Evolutionary conservation across 1,140 invertebrate species (phyloP).

Genomic region (Subanguina moxae): DNA sequence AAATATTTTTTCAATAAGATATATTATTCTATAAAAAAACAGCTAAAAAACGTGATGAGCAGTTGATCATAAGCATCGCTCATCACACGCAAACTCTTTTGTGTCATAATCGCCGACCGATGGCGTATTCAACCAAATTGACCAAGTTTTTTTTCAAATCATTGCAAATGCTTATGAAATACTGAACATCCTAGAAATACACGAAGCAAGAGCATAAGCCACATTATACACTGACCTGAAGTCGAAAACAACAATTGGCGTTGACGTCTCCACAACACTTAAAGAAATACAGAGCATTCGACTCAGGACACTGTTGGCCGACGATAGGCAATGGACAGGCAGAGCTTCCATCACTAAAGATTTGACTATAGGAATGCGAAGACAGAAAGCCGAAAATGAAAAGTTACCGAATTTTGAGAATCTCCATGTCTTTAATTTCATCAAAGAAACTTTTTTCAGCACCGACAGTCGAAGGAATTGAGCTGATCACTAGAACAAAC

Average conservation of each 20-base stretch:
- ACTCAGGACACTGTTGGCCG: conserved; percentile 36
- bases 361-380: neutral
- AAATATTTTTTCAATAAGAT: no score
- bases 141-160: neutral
- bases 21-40: no score
- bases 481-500: no score
- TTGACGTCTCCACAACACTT: conserved; percentile 42
- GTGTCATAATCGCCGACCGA: neutral
- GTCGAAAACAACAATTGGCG: conserved; percentile 30
- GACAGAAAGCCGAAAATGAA: neutral
- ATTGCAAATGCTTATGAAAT: neutral
- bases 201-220: conserved; percentile 23
- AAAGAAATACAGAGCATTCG: conserved; percentile 41
- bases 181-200: neutral
- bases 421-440: conserved; percentile 9
- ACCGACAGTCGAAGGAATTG: neutral
- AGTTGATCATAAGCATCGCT: neutral
- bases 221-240: conserved; percentile 32
- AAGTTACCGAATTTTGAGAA: conserved; percentile 12
- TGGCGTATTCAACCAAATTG: neutral
- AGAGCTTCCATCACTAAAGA: conserved; percentile 23
- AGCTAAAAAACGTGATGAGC: no score
- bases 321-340: conserved; percentile 41
- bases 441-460: neutral
- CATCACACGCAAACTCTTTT: conserved; percentile 18